Evolutionary conservation across 2,113 vertebrate genomes (phyloP).

Genomic region (Atractosteus spatula): DNA sequence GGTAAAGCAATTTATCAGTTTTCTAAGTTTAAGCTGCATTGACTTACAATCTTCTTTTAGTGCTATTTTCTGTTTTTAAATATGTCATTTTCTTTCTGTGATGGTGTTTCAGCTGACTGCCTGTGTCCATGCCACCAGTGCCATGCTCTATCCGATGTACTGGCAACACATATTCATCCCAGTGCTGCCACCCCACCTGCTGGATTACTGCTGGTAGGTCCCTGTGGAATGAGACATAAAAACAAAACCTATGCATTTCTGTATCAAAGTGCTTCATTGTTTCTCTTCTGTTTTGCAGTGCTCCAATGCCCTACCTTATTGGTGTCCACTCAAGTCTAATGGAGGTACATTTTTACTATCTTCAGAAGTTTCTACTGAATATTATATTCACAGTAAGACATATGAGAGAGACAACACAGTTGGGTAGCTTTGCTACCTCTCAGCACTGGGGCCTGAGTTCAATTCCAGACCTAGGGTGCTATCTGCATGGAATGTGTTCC

Average conservation of each 20-base stretch:
- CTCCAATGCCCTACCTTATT: conserved; percentile 87
- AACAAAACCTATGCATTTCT: not conserved
- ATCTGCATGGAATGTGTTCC: too few relatives aligned
- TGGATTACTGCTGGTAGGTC: conserved; percentile 86
- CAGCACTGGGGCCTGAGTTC: too few relatives aligned
- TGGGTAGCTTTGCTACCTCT: too few relatives aligned
- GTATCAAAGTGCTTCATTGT: too few relatives aligned
- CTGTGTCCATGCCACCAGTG: conserved; percentile 77
- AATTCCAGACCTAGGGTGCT: too few relatives aligned
- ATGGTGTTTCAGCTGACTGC: conserved; percentile 71
- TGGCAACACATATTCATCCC: conserved; percentile 93
- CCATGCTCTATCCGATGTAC: conserved; percentile 81
- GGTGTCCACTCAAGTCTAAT: conserved; percentile 80
- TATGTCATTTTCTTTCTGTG: conserved; percentile 8
- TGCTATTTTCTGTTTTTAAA: too few relatives aligned
- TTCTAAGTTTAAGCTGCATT: too few relatives aligned
- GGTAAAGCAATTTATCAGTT: too few relatives aligned
- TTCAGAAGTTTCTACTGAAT: too few relatives aligned
- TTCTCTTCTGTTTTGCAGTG: conserved; percentile 54
- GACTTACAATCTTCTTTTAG: too few relatives aligned
- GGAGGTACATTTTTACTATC: conserved; percentile 63
- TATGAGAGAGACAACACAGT: too few relatives aligned
- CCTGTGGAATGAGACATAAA: not conserved
- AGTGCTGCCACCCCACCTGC: conserved; percentile 79
- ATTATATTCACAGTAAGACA: too few relatives aligned